These are phyloP conservation scores for Epinephelus coioides DNA, from an alignment of 2,797 vertebrate genomes.

Conservation along the genomic window DNA sequence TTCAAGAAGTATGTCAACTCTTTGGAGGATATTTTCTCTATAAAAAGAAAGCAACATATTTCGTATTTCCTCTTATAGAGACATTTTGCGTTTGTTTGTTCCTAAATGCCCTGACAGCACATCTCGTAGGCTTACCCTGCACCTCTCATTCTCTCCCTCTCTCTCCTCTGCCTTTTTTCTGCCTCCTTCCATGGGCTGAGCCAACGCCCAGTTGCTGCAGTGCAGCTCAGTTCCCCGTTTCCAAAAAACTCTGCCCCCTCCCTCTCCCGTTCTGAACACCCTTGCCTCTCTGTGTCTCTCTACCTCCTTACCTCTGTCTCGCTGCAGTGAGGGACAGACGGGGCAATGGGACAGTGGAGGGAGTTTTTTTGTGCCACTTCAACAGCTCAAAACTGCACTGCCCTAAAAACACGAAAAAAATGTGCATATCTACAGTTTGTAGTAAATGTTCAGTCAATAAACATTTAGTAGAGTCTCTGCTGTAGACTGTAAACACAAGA, in stretches of 20 bases:
- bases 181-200: constrained; percentile 54
- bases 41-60: neutral
- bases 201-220: constrained; percentile 86
- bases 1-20: neutral
- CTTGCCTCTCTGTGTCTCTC: constrained; percentile 40
- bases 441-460: neutral
- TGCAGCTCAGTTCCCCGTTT: constrained; percentile 74
- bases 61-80: neutral
- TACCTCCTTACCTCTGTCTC: constrained; percentile 42
- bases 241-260: constrained; percentile 63
- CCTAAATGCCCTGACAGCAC: neutral
- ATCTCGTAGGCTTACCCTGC: constrained; percentile 10
- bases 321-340: constrained; percentile 66
- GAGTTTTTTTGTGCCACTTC: constrained; percentile 28
- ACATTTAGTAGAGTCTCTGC: neutral
- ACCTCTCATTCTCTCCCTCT: constrained; percentile 9
- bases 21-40: neutral
- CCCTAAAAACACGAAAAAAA: constrained; percentile 13
- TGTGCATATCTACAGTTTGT: neutral
- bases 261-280: constrained; percentile 48
- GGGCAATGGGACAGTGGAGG: constrained; percentile 34
- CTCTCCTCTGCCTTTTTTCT: constrained; percentile 43
- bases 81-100: constrained; percentile 12
- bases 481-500: neutral
- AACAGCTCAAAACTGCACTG: constrained; percentile 29